Evolutionary conservation across 1,140 invertebrate genomes (phyloP).

Genomic region (Bombus picipes): DNA sequence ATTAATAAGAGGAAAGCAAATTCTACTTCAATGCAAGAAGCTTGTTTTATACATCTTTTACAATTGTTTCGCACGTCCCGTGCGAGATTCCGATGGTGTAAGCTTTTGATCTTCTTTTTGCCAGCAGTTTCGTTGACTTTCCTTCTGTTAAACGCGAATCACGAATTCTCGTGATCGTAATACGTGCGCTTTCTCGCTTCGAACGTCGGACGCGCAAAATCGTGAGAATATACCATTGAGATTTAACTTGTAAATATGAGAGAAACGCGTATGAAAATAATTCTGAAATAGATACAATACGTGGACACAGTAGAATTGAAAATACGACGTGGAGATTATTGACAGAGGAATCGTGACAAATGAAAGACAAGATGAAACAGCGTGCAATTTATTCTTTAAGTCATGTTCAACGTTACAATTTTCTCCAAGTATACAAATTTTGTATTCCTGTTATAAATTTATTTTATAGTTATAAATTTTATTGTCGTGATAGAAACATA

Average conservation of each 20-base stretch:
- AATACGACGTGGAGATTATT: background rate
- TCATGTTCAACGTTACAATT: background rate
- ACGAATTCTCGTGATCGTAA: constrained; percentile 41
- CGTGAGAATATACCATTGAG: constrained; percentile 26
- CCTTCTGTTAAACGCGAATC: constrained; percentile 3
- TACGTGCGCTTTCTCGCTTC: constrained; percentile 41
- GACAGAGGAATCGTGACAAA: background rate
- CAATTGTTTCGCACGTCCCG: background rate
- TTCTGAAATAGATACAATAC: background rate
- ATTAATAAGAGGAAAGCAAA: too few relatives aligned
- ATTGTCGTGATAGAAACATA: too few relatives aligned
- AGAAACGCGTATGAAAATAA: constrained; percentile 15
- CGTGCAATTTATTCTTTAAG: background rate
- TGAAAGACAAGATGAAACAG: background rate
- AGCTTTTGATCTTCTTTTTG: background rate
- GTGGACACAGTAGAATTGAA: background rate
- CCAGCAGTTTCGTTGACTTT: constrained; percentile 6
- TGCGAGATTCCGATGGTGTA: background rate
- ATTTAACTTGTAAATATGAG: constrained; percentile 25
- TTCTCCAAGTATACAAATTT: background rate
- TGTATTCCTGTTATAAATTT: background rate
- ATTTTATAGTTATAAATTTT: too few relatives aligned
- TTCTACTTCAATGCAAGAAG: background rate
- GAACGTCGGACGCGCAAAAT: constrained; percentile 26
- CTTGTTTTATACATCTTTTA: too few relatives aligned